Evolutionary conservation across 2,797 vertebrate genomes (phyloP), one percentile per base, ranked within the genome.

Genomic region (Varecia variegata): DNA sequence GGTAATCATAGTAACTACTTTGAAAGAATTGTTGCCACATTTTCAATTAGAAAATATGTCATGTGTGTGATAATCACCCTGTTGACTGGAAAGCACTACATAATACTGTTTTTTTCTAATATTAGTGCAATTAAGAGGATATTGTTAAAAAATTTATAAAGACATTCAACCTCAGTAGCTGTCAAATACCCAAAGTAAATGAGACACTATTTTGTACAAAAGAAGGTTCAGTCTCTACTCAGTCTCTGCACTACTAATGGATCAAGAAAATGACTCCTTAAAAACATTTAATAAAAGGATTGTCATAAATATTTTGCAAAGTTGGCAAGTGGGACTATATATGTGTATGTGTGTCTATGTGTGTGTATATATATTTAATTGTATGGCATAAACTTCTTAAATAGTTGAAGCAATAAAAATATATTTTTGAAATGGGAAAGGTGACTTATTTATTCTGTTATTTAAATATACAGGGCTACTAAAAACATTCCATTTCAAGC

Each of bases 141-240:
- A 65, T 67, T 87, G 25, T 84, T 80, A 84, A 80, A 71, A 80
- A 84, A 73, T 54, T 54, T 79, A 90, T 67, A 71, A 95, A 77
- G 70, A 52, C 30, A 70, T 23, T 58, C 7, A 83, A 5, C 17
- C 30, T 87, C 30, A 58, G 5, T 27, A 38, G 17, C 40, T 86
- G 21, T 85, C 20, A 71, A 60, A 83, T 93, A 52, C 30, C 40
- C 56, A 18, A 18, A 77, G 43, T 38, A 90, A 50, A 67, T 5
- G 17, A 83, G 25, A 3, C 2, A 20, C 30, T 43, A n/a, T 52
- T 77, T 71, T 62, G 40, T 32, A 86, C 77, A 47, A 21, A 70
- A 65, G 14, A 73, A 32, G 5, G 3, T 10, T 8, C 13, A 21
- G 45, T 35, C 6, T 87, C n/a, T 77, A 50, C 32, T 27, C 62